Conservation (phyloP, 2,113 vertebrate species). For the Trachemys scripta region DNA sequence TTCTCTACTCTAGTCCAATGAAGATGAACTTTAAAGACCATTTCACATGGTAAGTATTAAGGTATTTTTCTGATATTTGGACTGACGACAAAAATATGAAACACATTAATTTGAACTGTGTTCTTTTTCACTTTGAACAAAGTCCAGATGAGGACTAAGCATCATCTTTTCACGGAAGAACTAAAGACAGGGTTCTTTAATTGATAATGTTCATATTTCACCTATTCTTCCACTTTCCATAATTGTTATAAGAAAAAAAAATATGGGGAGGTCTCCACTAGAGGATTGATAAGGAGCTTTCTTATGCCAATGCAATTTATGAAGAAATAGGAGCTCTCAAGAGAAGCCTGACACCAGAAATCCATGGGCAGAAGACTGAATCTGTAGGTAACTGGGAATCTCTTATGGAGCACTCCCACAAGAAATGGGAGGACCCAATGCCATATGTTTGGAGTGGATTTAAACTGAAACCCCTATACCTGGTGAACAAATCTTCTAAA, state of each 20-base stretch:
- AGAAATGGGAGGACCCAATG: neutral
- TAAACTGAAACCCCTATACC: neutral
- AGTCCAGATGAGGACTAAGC: neutral
- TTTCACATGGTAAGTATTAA: neutral
- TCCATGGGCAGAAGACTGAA: neutral
- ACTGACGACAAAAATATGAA: neutral
- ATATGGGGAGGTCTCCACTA: neutral
- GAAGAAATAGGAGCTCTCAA: rapidly evolving
- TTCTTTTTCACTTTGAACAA: neutral
- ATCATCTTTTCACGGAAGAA: neutral
- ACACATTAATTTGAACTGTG: neutral
- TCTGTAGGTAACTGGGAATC: neutral
- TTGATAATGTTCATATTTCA: neutral
- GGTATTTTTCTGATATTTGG: neutral
- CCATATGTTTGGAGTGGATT: neutral
- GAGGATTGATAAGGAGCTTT: neutral
- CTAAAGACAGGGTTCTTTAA: neutral
- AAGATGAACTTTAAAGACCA: neutral
- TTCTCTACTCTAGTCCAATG: neutral
- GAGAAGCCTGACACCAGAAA: neutral
- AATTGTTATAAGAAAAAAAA: neutral
- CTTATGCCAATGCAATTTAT: rapidly evolving
- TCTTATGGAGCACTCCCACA: neutral
- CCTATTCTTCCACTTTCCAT: neutral
- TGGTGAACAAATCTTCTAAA: neutral